Conservation (phyloP, 2,888 invertebrate genomes). For the Leptodirus hochenwartii region DNA sequence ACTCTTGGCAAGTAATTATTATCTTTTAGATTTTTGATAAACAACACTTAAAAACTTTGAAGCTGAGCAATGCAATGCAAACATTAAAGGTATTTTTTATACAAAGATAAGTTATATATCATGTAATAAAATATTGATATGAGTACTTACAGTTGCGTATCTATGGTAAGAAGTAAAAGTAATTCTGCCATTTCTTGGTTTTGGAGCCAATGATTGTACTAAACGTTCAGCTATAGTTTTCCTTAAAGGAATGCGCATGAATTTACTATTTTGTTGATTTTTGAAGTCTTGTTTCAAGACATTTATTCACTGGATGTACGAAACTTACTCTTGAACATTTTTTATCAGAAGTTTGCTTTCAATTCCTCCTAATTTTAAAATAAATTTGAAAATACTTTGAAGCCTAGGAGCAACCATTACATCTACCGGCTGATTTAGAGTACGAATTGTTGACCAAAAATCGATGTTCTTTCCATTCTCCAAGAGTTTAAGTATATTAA, state of each 20-base stretch:
- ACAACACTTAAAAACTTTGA: too few relatives aligned
- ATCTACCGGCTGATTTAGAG: constrained; percentile 25
- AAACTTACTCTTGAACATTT: constrained; percentile 32
- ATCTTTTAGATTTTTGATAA: too few relatives aligned
- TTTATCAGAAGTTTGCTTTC: constrained; percentile 26
- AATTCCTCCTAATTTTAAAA: constrained; percentile 23
- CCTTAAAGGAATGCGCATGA: too few relatives aligned
- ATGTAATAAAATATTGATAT: neutral
- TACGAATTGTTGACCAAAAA: constrained; percentile 23
- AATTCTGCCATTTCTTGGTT: constrained; percentile 23
- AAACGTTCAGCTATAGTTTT: constrained; percentile 9
- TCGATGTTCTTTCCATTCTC: constrained; percentile 17
- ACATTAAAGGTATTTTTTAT: constrained; percentile 23
- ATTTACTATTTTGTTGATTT: too few relatives aligned
- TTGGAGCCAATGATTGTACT: constrained; percentile 15
- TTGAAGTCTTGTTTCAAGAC: too few relatives aligned
- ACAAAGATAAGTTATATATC: constrained; percentile 16
- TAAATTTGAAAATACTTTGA: constrained; percentile 21
- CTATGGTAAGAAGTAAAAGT: constrained; percentile 28
- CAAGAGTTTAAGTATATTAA: too few relatives aligned
- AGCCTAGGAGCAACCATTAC: constrained; percentile 27
- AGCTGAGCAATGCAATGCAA: too few relatives aligned
- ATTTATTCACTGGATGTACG: constrained; percentile 6
- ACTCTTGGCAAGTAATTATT: too few relatives aligned
- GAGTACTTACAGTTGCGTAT: constrained; percentile 20